A percentile compares a stretch with the other conserved stretches of the same genome.
Evolutionary conservation across 2,888 invertebrate genomes (phyloP).

Genomic region (Tigriopus californicus): DNA sequence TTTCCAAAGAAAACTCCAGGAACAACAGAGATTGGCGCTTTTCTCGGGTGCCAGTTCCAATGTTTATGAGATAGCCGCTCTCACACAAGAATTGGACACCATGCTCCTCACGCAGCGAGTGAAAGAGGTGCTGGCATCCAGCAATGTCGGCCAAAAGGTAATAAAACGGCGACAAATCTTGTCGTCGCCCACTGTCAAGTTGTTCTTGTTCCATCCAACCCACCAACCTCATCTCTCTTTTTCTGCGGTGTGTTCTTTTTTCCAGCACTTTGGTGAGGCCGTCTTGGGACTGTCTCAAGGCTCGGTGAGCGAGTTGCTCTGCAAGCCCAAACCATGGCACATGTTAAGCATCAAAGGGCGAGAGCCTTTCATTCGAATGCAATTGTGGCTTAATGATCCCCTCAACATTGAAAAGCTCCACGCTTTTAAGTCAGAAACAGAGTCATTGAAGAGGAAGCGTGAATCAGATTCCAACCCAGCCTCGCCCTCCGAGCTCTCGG

Average conservation of each 20-base stretch:
- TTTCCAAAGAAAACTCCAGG: background rate
- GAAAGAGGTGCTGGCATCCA: conserved; percentile 84
- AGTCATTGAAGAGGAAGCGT: conserved; percentile 60
- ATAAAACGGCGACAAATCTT: conserved; percentile 12
- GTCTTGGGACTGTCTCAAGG: conserved; percentile 90
- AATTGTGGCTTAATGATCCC: conserved; percentile 85
- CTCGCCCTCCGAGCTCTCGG: conserved; percentile 69
- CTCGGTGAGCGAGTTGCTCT: conserved; percentile 86
- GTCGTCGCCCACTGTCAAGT: background rate
- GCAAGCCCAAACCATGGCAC: conserved; percentile 97
- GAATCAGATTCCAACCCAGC: conserved; percentile 61
- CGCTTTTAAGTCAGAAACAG: conserved; percentile 43
- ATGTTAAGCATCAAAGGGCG: conserved; percentile 95
- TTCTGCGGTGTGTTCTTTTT: conserved; percentile 1
- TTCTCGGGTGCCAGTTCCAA: background rate
- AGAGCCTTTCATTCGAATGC: conserved; percentile 90
- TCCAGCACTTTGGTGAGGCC: conserved; percentile 88
- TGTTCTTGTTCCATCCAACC: background rate
- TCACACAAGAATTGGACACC: conserved; percentile 89
- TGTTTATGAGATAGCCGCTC: conserved; percentile 90
- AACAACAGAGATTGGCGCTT: background rate
- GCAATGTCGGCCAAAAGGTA: conserved; percentile 91
- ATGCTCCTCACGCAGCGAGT: conserved; percentile 89
- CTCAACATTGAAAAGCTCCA: conserved; percentile 72
- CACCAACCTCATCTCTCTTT: no score